Base-by-base conservation (phyloP, 35 echinoderm and acorn worm species). In the Lytechinus variegatus region DNA sequence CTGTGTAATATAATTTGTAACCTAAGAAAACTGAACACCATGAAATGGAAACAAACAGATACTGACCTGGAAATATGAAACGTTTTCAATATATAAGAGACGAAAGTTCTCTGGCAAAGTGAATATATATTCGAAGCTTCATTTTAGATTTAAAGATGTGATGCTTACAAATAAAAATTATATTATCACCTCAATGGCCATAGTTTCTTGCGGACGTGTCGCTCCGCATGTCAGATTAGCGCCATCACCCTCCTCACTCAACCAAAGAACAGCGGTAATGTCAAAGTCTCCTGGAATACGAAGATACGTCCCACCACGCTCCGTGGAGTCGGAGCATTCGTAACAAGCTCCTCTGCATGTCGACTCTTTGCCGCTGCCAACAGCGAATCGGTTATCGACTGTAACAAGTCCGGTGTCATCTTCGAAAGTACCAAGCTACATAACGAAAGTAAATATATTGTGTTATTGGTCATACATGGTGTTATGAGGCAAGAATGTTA, bases 231-330 rank as follows among this genome's bases (percentile, higher is more conserved):
- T 72, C 86, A 96, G 56, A 11, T 94, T 92, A 54, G 92, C 86
- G 28, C 28, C 28, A 53, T 27, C 58, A 90, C 61, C 71, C 61
- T 89, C 96, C 27, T 96, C 94, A 57, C 96, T 96, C 8, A 96
- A 86, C 52, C 87, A 94, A 27, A 96, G 93, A 10, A 96, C 87
- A 14, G 88, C 92, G 6, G 93, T 94, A 72, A 96, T 53, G 87
- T 96, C 96, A 56, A 96, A 72, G 92, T 96, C 96, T 8, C 96
- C 96, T 51, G 96, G 86, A 52, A 96, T 91, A n/a, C 96, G 86
- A 3, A 96, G 52, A 27, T 96, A 96, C 13, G 87, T 51, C 21
- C 55, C 93, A 11, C 94, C 87, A 60, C 57, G 52, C 16, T 93
- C 53, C 33, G 33, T 27, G 27, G 95, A 54, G 61, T 57, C 90